phyloP scores from a whole-genome alignment of 1,140 invertebrate species.

The Ridgeia piscesae region DNA sequence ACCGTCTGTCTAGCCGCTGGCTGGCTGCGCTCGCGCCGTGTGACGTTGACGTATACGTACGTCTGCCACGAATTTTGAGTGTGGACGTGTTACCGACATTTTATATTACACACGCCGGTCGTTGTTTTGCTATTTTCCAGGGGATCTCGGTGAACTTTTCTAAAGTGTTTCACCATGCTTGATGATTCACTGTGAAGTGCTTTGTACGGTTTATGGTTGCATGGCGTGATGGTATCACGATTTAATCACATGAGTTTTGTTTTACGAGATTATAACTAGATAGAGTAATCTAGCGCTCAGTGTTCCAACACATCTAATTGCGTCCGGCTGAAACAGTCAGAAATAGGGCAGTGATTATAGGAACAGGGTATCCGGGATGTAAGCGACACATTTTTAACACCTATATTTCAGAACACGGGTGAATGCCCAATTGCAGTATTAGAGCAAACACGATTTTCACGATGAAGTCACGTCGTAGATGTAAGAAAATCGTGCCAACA shows the following conservation, averaged over 20 bases:
- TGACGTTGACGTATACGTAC: not conserved
- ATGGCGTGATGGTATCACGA: not conserved
- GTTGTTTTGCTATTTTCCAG: not conserved
- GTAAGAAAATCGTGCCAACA: not conserved
- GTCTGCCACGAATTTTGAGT: not conserved
- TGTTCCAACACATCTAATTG: no score
- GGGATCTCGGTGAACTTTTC: not conserved
- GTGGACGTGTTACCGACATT: not conserved
- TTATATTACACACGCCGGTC: not conserved
- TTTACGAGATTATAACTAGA: no score
- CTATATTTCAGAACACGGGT: not conserved
- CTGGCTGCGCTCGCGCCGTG: not conserved
- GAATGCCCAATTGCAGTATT: not conserved
- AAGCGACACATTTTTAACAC: not conserved
- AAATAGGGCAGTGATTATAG: no score
- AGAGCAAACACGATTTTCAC: not conserved
- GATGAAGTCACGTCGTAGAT: not conserved
- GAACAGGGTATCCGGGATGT: no score
- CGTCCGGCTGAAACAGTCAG: no score
- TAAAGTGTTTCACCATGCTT: not conserved
- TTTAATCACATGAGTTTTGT: not conserved
- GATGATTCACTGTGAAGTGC: not conserved
- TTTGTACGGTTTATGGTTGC: not conserved
- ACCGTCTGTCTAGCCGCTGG: not conserved
- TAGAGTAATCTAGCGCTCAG: no score